Evolutionary conservation across 2,113 vertebrate species (phyloP).

Genomic region (Danio rerio): GRCz12tu NC_133199.1:32856501-32857000

Average conservation of each 20-base stretch:
- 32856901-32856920: no score
- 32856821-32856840: neutral
- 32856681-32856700: slow-evolving; percentile 48
- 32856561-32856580: neutral
- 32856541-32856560: slow-evolving; percentile 11
- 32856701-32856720: slow-evolving; percentile 61
- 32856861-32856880: neutral
- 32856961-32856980: no score
- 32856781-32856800: slow-evolving; percentile 22
- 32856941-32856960: no score
- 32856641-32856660: neutral
- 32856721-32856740: slow-evolving; percentile 51
- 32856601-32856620: neutral
- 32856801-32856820: neutral
- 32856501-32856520: neutral
- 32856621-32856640: slow-evolving; percentile 1
- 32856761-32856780: slow-evolving; percentile 46
- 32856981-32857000: no score
- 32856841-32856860: neutral
- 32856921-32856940: no score
- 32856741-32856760: slow-evolving; percentile 46
- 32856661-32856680: neutral
- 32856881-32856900: no score
- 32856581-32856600: neutral
- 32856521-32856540: neutral